These are phyloP conservation scores for Drosophila mettleri DNA, from an alignment of 2,888 invertebrate species.

Conservation along the genomic window DNA sequence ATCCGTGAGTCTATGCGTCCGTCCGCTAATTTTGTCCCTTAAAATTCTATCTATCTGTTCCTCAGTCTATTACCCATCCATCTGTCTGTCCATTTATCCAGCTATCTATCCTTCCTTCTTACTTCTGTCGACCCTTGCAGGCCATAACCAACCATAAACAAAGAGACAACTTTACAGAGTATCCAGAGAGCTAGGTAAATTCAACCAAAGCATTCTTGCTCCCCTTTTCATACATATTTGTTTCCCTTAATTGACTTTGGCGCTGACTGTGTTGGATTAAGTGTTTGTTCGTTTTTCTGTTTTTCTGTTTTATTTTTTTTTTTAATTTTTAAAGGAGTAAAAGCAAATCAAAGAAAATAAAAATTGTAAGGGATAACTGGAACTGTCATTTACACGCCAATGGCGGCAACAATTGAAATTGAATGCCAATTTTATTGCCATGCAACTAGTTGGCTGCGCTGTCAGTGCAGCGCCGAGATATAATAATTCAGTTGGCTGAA, in stretches of 20 bases:
- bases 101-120: too few species aligned
- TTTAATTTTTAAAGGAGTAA: constrained; percentile 56
- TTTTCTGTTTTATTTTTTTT: too few species aligned
- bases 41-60: too few species aligned
- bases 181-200: background rate
- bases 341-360: constrained; percentile 17
- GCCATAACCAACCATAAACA: too few species aligned
- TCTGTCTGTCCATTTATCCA: too few species aligned
- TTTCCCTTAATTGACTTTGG: constrained; percentile 66
- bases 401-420: constrained; percentile 65
- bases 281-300: constrained; percentile 13
- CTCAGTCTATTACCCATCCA: too few species aligned
- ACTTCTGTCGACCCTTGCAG: too few species aligned
- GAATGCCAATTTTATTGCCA: constrained; percentile 71
- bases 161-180: constrained; percentile 11
- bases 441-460: constrained; percentile 77
- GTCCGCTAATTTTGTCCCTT: too few species aligned
- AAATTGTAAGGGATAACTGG: constrained; percentile 6
- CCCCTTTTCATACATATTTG: constrained; percentile 15
- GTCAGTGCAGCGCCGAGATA: constrained; percentile 60
- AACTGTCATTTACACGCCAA: constrained; percentile 43
- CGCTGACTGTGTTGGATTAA: constrained; percentile 60
- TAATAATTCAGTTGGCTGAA: constrained; percentile 62
- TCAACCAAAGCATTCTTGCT: background rate
- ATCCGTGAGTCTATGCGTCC: too few species aligned